Evolutionary conservation across 2,113 vertebrate species (phyloP).

Genomic region (Triplophysa dalaica): DNA sequence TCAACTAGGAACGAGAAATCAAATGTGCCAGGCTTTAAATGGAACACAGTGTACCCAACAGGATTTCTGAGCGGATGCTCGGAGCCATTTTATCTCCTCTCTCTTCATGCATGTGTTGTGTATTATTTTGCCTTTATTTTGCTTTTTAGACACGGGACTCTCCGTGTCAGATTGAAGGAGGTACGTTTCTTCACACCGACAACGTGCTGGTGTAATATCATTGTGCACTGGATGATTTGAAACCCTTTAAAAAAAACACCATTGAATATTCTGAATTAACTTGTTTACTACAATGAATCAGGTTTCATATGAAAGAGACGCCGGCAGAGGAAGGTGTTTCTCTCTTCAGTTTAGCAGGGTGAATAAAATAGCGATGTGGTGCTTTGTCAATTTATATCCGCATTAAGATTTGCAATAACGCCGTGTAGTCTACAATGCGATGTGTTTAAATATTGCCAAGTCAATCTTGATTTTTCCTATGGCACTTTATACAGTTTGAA

Average conservation of each 20-base stretch:
- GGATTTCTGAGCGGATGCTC: conserved; percentile 29
- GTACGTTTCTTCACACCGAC: neutral
- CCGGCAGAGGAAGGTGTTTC: too few species aligned
- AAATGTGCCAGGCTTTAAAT: conserved; percentile 38
- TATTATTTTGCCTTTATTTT: conserved; percentile 3
- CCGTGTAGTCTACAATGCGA: too few species aligned
- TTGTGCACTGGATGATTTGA: neutral
- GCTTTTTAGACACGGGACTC: neutral
- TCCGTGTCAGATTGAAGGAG: neutral
- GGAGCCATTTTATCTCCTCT: conserved; percentile 29
- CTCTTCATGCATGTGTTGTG: neutral
- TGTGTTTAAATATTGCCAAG: too few species aligned
- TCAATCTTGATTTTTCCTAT: too few species aligned
- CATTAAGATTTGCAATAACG: too few species aligned
- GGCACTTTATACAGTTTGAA: too few species aligned
- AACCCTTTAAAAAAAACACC: neutral
- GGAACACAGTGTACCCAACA: conserved; percentile 34
- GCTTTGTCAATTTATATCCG: too few species aligned
- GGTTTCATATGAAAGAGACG: too few species aligned
- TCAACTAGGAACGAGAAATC: conserved; percentile 28
- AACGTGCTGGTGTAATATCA: neutral
- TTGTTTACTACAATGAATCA: too few species aligned
- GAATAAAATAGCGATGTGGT: too few species aligned
- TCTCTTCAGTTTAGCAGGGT: too few species aligned
- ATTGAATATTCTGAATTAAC: too few species aligned